Percentiles rank a stretch among this genome's conserved stretches.
Conservation (phyloP, 2,888 invertebrate species). For the Drosophila pegasa region DNA sequence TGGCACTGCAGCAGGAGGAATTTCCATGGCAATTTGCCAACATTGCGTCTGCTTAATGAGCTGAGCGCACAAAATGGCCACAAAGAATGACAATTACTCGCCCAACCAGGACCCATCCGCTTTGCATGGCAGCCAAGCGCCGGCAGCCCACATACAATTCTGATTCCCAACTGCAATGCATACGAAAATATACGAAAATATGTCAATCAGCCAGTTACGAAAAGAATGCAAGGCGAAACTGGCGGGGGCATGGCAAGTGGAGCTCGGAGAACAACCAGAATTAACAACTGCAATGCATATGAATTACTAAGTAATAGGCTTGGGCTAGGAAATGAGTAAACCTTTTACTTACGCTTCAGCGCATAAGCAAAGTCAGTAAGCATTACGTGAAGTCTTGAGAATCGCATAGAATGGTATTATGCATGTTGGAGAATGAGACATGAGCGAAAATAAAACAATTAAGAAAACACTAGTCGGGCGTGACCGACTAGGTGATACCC, state of each 20-base stretch:
- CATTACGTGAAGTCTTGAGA: not conserved
- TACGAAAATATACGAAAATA: constrained; percentile 29
- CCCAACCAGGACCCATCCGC: constrained; percentile 3
- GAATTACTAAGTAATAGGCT: not conserved
- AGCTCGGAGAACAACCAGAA: not conserved
- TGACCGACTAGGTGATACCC: no score
- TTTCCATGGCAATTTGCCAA: constrained; percentile 70
- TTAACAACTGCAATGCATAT: not conserved
- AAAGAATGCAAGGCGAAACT: not conserved
- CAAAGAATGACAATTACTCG: constrained; percentile 39
- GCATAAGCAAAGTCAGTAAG: no score
- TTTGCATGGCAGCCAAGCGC: constrained; percentile 32
- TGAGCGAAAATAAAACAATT: no score
- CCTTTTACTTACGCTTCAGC: not conserved
- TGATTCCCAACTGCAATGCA: constrained; percentile 35
- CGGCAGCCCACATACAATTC: constrained; percentile 23
- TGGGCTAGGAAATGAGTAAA: not conserved
- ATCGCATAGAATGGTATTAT: not conserved
- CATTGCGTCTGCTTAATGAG: constrained; percentile 69
- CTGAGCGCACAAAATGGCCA: constrained; percentile 49
- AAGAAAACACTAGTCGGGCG: no score
- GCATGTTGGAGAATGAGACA: not conserved
- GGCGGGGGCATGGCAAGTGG: not conserved
- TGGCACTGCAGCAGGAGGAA: constrained; percentile 28
- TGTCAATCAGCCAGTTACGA: constrained; percentile 26